phyloP scores from a whole-genome alignment of 2,888 invertebrate genomes.

The Serripes groenlandicus region DNA sequence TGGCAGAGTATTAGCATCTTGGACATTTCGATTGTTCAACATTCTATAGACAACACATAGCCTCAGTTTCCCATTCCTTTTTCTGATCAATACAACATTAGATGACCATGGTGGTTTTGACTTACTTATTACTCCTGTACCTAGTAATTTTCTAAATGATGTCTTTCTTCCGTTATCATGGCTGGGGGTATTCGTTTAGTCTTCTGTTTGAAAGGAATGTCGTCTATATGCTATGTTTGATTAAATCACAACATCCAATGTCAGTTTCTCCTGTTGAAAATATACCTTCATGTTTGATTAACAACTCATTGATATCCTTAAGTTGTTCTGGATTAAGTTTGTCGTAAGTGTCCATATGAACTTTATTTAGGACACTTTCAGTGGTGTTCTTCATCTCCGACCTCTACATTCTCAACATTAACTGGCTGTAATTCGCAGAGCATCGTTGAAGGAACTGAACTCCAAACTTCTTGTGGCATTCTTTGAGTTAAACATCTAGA shows the following conservation, averaged over 20 bases:
- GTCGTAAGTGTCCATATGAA: neutral
- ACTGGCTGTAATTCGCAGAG: neutral
- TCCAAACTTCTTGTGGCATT: no score
- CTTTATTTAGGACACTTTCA: neutral
- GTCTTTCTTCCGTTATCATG: no score
- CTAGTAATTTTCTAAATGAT: no score
- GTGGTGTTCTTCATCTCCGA: no score
- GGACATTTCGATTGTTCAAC: neutral
- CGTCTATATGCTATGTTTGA: no score
- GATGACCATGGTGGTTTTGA: neutral
- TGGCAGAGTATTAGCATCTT: no score
- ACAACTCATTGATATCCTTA: neutral
- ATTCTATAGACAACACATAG: neutral
- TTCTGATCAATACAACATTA: neutral
- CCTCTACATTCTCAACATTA: neutral
- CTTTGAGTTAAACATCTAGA: no score
- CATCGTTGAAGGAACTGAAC: no score
- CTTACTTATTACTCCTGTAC: no score
- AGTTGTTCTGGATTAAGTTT: neutral
- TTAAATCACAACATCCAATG: neutral
- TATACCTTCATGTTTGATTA: neutral
- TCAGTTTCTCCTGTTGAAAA: conserved; percentile 1
- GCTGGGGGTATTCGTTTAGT: no score
- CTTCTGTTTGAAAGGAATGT: neutral
- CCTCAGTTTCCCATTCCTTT: neutral